phyloP scores from a whole-genome alignment of 2,113 vertebrate genomes.

The Paramormyrops kingsleyae region DNA sequence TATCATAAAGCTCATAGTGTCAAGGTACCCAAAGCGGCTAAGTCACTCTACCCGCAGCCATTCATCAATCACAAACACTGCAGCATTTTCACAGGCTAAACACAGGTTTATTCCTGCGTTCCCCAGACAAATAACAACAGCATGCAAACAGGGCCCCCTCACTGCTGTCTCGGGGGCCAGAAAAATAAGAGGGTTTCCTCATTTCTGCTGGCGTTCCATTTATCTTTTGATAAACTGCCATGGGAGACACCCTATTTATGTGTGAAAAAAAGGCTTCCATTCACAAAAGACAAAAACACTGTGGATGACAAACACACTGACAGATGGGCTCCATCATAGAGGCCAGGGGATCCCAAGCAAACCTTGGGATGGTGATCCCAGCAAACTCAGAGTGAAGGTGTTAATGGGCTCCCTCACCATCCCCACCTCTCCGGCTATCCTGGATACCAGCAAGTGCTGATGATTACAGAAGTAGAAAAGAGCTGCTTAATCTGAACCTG shows the following conservation, averaged over 20 bases:
- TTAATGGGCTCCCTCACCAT: slow-evolving; percentile 7
- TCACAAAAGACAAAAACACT: slow-evolving; percentile 19
- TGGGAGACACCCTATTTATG: slow-evolving; percentile 2
- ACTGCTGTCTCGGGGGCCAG: slow-evolving; percentile 5
- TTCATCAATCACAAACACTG: slow-evolving; percentile 11
- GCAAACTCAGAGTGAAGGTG: slow-evolving; percentile 2
- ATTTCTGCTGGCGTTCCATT: slow-evolving; percentile 40
- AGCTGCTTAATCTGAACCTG: slow-evolving; percentile 1
- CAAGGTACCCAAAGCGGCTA: slow-evolving; percentile 1
- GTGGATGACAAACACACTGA: slow-evolving; percentile 6
- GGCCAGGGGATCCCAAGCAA: neutral
- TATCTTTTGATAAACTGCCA: slow-evolving; percentile 33
- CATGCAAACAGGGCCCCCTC: slow-evolving; percentile 31
- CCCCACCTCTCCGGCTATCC: neutral
- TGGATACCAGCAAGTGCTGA: neutral
- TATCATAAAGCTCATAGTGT: slow-evolving; percentile 5
- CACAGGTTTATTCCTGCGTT: slow-evolving; percentile 24
- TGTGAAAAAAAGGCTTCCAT: slow-evolving; percentile 14
- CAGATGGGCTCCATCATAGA: neutral
- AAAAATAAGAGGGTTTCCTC: slow-evolving; percentile 32
- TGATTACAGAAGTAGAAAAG: neutral
- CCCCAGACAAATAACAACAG: slow-evolving; percentile 15
- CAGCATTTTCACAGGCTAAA: slow-evolving; percentile 20
- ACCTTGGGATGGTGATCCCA: neutral
- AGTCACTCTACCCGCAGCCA: slow-evolving; percentile 19